phyloP scores from a whole-genome alignment of 2,888 invertebrate genomes.

The Drosophila kanekoi region DNA sequence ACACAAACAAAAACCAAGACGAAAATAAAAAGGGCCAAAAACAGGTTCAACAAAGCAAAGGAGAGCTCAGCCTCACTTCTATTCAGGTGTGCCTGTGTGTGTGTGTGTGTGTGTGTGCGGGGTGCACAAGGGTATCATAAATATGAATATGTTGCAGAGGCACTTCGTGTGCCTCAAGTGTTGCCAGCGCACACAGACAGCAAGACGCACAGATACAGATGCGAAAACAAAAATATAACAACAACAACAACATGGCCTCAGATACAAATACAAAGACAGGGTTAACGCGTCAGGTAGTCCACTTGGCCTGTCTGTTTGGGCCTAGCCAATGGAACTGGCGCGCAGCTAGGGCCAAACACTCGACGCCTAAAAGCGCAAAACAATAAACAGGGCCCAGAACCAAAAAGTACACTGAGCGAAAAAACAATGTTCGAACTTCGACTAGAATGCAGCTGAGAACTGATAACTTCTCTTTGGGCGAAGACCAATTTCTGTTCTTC shows the following conservation, averaged over 20 bases:
- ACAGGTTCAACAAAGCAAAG: slow-evolving; percentile 59
- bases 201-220: slow-evolving; percentile 10
- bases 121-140: slow-evolving; percentile 62
- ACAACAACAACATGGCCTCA: no score
- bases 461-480: no score
- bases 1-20: slow-evolving; percentile 38
- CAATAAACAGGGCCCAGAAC: slow-evolving; percentile 38
- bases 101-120: slow-evolving; percentile 15
- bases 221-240: slow-evolving; percentile 4
- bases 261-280: slow-evolving; percentile 30
- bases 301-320: slow-evolving; percentile 20
- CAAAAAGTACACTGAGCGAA: background rate
- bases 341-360: slow-evolving; percentile 33
- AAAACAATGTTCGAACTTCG: slow-evolving; percentile 1
- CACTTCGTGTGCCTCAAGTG: slow-evolving; percentile 40
- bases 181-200: slow-evolving; percentile 19
- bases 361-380: slow-evolving; percentile 55
- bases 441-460: no score
- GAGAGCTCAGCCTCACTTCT: slow-evolving; percentile 23
- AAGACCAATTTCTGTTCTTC: background rate
- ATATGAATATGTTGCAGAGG: slow-evolving; percentile 70
- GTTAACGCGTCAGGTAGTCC: slow-evolving; percentile 64
- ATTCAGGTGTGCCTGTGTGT: slow-evolving; percentile 2
- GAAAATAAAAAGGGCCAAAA: slow-evolving; percentile 45
- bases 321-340: slow-evolving; percentile 24